phyloP scores from a whole-genome alignment of 2,797 vertebrate genomes.

The Sebastes iracundus region DNA sequence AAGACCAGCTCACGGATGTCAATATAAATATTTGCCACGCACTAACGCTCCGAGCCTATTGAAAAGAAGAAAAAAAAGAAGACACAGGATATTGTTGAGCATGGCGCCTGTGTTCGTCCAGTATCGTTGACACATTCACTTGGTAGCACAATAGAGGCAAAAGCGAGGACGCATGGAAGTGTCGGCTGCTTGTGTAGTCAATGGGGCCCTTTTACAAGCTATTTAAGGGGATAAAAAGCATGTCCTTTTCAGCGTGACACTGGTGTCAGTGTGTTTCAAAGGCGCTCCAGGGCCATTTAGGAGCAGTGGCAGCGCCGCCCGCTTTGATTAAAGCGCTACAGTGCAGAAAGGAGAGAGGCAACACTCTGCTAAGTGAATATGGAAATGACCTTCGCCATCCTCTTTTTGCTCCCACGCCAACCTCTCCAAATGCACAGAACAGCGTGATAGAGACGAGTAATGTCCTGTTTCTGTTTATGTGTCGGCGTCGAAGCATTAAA shows the following conservation, averaged over 20 bases:
- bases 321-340: constrained; percentile 74
- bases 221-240: constrained; percentile 77
- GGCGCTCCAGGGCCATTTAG: constrained; percentile 73
- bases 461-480: constrained; percentile 33
- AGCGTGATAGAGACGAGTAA: constrained; percentile 2
- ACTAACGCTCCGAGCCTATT: constrained; percentile 9
- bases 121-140: constrained; percentile 59
- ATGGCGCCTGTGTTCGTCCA: constrained; percentile 34
- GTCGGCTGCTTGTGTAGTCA: constrained; percentile 75
- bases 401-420: constrained; percentile 44
- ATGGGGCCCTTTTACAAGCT: constrained; percentile 76
- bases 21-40: constrained; percentile 48
- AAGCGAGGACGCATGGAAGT: constrained; percentile 55
- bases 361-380: constrained; percentile 71
- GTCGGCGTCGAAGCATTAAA: not conserved
- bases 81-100: constrained; percentile 41
- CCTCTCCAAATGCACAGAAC: constrained; percentile 38
- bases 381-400: constrained; percentile 70
- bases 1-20: constrained; percentile 28
- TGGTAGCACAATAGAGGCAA: constrained; percentile 59
- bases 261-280: constrained; percentile 74
- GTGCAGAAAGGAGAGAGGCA: constrained; percentile 67
- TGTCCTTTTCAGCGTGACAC: constrained; percentile 71
- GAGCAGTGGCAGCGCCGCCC: constrained; percentile 49
- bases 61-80: not conserved